A percentile compares a stretch with the other conserved stretches of the same genome.
These are phyloP conservation scores for Aelia acuminata DNA, from an alignment of 2,888 invertebrate genomes.

Conservation along the genomic window DNA sequence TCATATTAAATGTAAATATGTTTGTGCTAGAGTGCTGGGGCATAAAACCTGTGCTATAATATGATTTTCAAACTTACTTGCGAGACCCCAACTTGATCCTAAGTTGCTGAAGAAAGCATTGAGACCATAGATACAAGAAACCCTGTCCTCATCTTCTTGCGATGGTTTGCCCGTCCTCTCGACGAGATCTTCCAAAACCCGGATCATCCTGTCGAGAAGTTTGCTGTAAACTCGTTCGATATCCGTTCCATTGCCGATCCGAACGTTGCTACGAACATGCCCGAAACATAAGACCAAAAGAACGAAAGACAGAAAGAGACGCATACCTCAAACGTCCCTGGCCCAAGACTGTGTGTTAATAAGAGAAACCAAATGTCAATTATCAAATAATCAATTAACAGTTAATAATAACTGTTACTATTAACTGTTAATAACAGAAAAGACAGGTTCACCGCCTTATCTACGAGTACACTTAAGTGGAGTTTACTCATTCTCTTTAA, in stretches of 20 bases:
- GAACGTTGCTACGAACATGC: not conserved
- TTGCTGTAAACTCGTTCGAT: not conserved
- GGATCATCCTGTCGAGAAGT: constrained; percentile 23
- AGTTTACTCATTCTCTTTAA: not conserved
- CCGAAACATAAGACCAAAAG: not conserved
- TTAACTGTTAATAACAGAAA: not conserved
- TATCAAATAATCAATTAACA: not conserved
- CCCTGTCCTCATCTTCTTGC: not conserved
- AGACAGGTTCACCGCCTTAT: not conserved
- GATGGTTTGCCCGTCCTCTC: not conserved
- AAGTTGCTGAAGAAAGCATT: not conserved
- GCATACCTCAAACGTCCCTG: not conserved
- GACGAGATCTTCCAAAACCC: not conserved
- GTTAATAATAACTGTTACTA: not conserved
- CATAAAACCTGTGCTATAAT: no score
- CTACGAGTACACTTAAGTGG: not conserved
- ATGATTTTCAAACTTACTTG: not conserved
- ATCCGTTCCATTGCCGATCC: not conserved
- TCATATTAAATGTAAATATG: no score
- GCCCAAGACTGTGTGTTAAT: not conserved
- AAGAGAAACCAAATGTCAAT: not conserved
- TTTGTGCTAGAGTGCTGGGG: no score
- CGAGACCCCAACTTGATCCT: constrained; percentile 1
- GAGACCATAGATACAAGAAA: not conserved
- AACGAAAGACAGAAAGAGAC: not conserved